These are phyloP conservation scores for Crocodylus rhombifer DNA, from an alignment of 2,797 vertebrate genomes.

Conservation along the genomic window DNA sequence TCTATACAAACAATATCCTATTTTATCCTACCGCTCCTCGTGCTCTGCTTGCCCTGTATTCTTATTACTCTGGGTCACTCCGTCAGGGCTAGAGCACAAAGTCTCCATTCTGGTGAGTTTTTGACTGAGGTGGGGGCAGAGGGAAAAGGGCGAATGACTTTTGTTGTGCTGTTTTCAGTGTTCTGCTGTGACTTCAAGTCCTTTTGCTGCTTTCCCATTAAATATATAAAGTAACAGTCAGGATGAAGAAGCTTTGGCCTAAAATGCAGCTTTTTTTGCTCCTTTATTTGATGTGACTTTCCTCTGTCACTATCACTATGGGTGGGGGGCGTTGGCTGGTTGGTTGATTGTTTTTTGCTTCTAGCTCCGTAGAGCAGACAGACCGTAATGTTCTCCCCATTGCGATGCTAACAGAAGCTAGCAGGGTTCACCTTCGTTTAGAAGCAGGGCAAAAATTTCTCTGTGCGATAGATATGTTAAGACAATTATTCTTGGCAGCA, in stretches of 20 bases:
- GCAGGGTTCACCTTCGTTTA: neutral
- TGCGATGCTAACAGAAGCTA: neutral
- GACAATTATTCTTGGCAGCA: neutral
- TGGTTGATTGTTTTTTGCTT: neutral
- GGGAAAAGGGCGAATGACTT: slow-evolving; percentile 29
- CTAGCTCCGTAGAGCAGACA: neutral
- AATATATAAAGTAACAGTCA: slow-evolving; percentile 20
- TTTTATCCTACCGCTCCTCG: slow-evolving; percentile 51
- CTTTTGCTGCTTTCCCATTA: slow-evolving; percentile 13
- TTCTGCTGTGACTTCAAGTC: slow-evolving; percentile 34
- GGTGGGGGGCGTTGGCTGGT: neutral
- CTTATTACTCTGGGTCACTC: slow-evolving; percentile 56
- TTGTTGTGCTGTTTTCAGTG: slow-evolving; percentile 50
- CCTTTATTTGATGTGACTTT: slow-evolving; percentile 43
- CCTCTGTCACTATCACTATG: neutral
- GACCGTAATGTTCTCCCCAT: neutral
- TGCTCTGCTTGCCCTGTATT: slow-evolving; percentile 65
- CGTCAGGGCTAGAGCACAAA: slow-evolving; percentile 46
- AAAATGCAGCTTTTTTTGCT: slow-evolving; percentile 43
- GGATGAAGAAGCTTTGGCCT: neutral
- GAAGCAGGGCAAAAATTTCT: neutral
- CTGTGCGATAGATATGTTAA: neutral
- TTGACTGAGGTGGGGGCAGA: slow-evolving; percentile 15
- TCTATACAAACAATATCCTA: slow-evolving; percentile 26
- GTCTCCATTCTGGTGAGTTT: neutral